phyloP scores from a whole-genome alignment of 2,113 vertebrate genomes.

The Mustela lutreola region DNA sequence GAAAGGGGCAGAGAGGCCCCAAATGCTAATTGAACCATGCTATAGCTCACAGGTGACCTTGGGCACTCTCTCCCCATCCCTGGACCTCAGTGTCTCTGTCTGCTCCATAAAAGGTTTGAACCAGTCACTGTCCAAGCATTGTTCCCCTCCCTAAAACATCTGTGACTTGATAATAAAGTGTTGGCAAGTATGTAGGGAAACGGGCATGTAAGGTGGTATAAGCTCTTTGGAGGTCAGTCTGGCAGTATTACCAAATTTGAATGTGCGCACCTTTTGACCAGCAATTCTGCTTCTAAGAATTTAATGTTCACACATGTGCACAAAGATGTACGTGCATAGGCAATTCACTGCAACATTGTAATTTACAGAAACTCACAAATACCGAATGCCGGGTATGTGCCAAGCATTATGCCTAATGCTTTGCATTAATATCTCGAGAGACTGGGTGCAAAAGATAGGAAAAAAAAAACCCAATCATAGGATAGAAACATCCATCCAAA shows the following conservation, averaged over 20 bases:
- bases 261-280: background rate
- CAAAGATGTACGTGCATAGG: background rate
- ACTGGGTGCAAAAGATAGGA: background rate
- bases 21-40: background rate
- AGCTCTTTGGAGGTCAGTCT: background rate
- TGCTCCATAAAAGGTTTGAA: background rate
- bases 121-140: background rate
- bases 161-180: background rate
- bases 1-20: background rate
- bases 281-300: background rate
- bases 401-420: background rate
- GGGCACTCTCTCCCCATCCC: background rate
- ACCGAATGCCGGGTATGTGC: background rate
- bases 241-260: background rate
- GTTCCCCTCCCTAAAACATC: background rate
- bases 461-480: background rate
- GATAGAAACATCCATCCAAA: background rate
- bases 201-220: background rate
- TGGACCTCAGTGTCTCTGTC: background rate
- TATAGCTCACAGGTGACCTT: background rate
- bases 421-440: background rate
- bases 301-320: background rate
- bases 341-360: background rate
- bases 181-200: background rate
- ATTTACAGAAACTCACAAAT: conserved; percentile 16